phyloP scores from a whole-genome alignment of 2,113 vertebrate species.

The Nipponia nippon region DNA sequence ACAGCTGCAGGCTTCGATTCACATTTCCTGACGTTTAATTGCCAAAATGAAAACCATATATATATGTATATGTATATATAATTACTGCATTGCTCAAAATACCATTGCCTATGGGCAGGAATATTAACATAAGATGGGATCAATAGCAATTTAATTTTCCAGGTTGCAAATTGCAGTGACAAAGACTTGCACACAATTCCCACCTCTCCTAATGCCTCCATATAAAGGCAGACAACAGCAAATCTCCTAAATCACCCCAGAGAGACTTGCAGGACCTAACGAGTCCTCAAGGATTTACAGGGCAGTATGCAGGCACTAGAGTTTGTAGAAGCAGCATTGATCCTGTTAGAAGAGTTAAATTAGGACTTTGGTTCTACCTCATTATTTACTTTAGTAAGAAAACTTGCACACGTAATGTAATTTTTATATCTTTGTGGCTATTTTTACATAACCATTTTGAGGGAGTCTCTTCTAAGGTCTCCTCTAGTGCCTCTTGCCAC shows the following conservation, averaged over 20 bases:
- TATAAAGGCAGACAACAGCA: background rate
- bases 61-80: background rate
- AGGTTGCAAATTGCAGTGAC: background rate
- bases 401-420: accelerated
- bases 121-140: background rate
- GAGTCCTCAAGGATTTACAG: background rate
- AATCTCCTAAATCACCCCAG: background rate
- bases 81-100: background rate
- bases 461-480: background rate
- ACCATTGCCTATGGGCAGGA: background rate
- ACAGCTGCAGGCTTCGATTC: background rate
- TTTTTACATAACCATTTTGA: background rate
- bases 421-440: background rate
- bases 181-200: background rate
- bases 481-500: background rate
- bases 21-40: background rate
- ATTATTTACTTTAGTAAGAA: background rate
- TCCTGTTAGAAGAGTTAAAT: background rate
- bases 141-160: background rate
- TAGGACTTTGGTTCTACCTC: background rate
- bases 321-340: background rate
- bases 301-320: background rate
- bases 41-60: background rate
- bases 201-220: background rate
- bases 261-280: background rate